A percentile compares a stretch with the other conserved stretches of the same genome.
These are phyloP conservation scores for Pseudorasbora parva DNA, from an alignment of 2,113 vertebrate genomes.

Conservation along the genomic window DNA sequence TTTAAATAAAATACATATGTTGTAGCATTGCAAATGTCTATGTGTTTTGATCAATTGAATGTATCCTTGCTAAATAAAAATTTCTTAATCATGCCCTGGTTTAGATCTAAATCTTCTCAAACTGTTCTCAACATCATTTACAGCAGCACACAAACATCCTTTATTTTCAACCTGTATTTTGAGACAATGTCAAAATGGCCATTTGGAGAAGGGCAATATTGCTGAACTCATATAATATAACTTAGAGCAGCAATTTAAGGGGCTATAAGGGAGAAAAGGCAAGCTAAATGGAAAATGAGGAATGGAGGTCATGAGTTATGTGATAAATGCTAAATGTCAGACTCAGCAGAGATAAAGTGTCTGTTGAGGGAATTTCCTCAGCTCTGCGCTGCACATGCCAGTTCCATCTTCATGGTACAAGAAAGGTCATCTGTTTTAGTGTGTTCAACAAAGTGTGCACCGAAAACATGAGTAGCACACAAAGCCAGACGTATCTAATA, in stretches of 20 bases:
- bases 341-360: neutral
- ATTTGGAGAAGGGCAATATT: neutral
- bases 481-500: neutral
- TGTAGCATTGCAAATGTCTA: too few species aligned
- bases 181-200: neutral
- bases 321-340: slow-evolving; percentile 20
- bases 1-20: too few species aligned
- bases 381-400: neutral
- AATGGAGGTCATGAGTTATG: neutral
- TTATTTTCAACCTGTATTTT: neutral
- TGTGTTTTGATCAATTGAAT: too few species aligned
- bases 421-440: neutral
- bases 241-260: neutral
- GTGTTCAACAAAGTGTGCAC: neutral
- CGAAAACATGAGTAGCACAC: neutral
- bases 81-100: too few species aligned
- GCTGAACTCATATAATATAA: neutral
- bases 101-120: neutral
- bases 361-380: neutral
- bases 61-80: too few species aligned
- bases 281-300: slow-evolving; percentile 2
- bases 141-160: neutral
- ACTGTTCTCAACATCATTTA: neutral
- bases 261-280: neutral
- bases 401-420: neutral